Evolutionary conservation across 1,140 invertebrate species (phyloP).

Genomic region (Sipha flava): DNA sequence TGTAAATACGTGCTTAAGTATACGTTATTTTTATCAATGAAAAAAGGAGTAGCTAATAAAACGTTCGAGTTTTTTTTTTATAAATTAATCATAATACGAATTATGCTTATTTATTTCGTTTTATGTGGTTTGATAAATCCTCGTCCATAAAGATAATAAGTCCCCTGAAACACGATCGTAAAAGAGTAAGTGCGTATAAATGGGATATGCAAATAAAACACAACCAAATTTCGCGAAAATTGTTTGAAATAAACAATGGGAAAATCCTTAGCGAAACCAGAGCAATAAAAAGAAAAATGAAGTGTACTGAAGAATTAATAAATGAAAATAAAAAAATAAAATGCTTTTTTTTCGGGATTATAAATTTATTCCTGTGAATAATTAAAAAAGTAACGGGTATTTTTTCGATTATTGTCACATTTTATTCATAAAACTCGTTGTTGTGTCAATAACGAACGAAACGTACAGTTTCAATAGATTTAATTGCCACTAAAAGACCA

Average conservation of each 20-base stretch:
- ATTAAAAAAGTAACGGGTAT: no score
- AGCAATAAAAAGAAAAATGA: not conserved
- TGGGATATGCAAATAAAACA: not conserved
- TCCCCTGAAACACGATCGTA: not conserved
- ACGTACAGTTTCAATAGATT: not conserved
- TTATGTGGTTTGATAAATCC: not conserved
- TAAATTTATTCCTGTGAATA: no score
- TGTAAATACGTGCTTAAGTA: not conserved
- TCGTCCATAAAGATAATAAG: not conserved
- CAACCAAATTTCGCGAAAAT: not conserved
- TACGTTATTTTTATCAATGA: not conserved
- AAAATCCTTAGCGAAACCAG: no score
- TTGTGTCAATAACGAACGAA: not conserved
- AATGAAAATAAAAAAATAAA: no score
- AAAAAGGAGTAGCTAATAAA: not conserved
- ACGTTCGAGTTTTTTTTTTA: not conserved
- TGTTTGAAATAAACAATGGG: not conserved
- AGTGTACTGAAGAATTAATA: not conserved
- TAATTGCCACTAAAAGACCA: constrained; percentile 5
- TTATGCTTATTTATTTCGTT: not conserved
- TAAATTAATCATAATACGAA: not conserved
- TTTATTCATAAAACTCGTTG: not conserved
- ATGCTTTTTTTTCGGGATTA: no score
- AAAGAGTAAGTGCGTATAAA: not conserved
- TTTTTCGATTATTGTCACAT: not conserved